Evolutionary conservation across 1,140 invertebrate genomes (phyloP).

Genomic region (Cotesia typhae): DNA sequence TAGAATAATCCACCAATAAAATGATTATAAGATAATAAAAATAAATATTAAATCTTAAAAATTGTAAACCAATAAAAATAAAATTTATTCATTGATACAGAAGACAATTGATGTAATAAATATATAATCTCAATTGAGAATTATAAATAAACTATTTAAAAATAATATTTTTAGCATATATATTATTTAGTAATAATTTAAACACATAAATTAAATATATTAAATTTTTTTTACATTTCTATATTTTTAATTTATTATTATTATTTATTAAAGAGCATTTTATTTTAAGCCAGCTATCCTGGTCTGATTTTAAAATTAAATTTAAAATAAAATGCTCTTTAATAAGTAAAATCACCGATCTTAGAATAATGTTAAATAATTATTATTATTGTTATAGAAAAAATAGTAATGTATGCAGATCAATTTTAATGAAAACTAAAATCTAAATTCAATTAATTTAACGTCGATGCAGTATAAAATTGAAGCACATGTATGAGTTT

Average conservation of each 20-base stretch:
- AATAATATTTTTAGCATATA: not conserved
- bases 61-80: conserved; percentile 9
- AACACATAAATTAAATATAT: no score
- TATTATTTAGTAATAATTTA: not conserved
- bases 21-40: not conserved
- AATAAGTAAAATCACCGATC: no score
- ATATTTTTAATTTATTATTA: no score
- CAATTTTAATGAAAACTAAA: no score
- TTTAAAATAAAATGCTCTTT: no score
- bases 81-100: conserved; percentile 19
- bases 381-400: no score
- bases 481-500: conserved; percentile 25
- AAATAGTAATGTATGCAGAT: no score
- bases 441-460: not conserved
- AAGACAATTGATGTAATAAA: conserved; percentile 3
- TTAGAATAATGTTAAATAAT: no score
- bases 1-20: not conserved
- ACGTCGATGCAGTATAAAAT: conserved; percentile 34
- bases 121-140: conserved; percentile 1
- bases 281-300: no score
- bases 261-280: no score
- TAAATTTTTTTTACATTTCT: no score
- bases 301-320: no score
- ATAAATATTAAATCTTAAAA: not conserved
- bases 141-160: conserved; percentile 8